Conservation (phyloP, 2,113 vertebrate genomes). For the Struthio camelus region DNA sequence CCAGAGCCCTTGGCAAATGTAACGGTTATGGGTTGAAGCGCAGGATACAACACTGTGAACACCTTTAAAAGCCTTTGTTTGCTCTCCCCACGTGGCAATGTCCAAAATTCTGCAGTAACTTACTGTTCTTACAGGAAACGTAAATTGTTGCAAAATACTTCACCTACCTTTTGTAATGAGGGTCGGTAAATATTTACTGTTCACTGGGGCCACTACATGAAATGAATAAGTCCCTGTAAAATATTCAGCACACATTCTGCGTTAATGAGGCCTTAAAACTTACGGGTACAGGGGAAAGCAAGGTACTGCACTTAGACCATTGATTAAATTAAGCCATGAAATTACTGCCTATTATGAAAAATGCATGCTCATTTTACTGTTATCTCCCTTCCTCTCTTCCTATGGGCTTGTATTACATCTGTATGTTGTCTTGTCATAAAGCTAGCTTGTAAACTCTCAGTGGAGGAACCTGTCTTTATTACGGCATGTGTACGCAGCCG, state of each 20-base stretch:
- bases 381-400: not conserved
- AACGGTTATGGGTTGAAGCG: not conserved
- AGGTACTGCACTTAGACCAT: not conserved
- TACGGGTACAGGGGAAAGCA: not conserved
- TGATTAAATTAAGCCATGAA: slow-evolving; percentile 59
- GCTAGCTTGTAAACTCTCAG: not conserved
- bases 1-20: not conserved
- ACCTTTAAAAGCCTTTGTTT: not conserved
- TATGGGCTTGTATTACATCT: not conserved
- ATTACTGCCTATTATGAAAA: slow-evolving; percentile 51
- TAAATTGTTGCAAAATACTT: not conserved
- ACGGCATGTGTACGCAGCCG: accelerated
- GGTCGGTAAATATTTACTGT: not conserved
- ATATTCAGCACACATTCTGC: not conserved
- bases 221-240: not conserved
- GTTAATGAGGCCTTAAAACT: slow-evolving; percentile 28
- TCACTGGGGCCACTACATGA: not conserved
- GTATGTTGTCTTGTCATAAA: slow-evolving; percentile 6
- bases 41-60: not conserved
- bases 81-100: not conserved
- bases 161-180: not conserved
- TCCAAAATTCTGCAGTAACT: not conserved
- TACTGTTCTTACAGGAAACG: not conserved
- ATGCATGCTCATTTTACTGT: slow-evolving; percentile 16
- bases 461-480: not conserved